Evolutionary conservation across 1,140 invertebrate genomes (phyloP).

Genomic region (Drosophila lini): DNA sequence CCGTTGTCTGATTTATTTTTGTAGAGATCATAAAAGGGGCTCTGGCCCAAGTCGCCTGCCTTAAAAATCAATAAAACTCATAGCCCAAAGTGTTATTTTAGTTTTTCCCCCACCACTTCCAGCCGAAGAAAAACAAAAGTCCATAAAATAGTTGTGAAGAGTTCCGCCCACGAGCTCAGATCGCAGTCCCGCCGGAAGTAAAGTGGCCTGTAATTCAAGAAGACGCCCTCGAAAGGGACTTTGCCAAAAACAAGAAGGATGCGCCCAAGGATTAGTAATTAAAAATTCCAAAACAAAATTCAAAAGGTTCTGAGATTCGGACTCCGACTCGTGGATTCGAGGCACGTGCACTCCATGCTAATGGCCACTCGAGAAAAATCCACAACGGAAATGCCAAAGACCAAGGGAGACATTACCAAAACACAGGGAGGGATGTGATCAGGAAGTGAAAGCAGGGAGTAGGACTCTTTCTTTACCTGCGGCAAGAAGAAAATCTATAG

Average conservation of each 20-base stretch:
- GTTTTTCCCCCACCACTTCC: conserved; percentile 25
- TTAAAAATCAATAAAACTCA: conserved; percentile 66
- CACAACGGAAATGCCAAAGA: conserved; percentile 72
- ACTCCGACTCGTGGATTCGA: conserved; percentile 3
- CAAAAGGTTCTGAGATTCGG: not conserved
- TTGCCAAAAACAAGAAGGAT: conserved; percentile 63
- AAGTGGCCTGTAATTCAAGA: conserved; percentile 57
- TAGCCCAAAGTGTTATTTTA: conserved; percentile 73
- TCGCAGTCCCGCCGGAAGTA: conserved; percentile 43
- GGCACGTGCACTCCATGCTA: conserved; percentile 67
- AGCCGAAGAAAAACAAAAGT: conserved; percentile 44
- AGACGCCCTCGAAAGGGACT: conserved; percentile 36
- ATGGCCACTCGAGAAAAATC: conserved; percentile 61
- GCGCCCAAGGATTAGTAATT: conserved; percentile 64
- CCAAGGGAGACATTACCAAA: conserved; percentile 44
- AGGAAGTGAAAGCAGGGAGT: conserved; percentile 45
- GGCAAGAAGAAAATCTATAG: not conserved
- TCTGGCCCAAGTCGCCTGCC: conserved; percentile 25
- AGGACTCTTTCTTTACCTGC: conserved; percentile 56
- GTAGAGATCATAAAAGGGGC: conserved; percentile 45
- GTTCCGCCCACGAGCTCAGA: conserved; percentile 52
- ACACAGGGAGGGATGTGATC: conserved; percentile 47
- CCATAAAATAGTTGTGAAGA: conserved; percentile 62
- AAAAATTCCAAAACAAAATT: conserved; percentile 47
- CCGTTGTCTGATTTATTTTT: conserved; percentile 53